phyloP scores from a whole-genome alignment of 2,113 vertebrate species.

The Microcebus ravelobensis region DNA sequence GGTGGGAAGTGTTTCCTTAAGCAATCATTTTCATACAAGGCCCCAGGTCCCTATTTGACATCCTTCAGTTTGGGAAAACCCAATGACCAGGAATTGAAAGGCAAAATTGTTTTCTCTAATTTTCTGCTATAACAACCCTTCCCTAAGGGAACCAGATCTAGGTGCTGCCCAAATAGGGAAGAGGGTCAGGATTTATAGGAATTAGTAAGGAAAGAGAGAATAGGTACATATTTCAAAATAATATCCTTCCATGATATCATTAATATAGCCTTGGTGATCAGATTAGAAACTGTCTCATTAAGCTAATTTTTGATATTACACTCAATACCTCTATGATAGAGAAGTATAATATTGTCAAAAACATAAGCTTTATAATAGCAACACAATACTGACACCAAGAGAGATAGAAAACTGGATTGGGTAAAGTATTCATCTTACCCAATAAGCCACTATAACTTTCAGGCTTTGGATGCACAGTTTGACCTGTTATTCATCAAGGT shows the following conservation, averaged over 20 bases:
- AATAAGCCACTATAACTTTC: neutral
- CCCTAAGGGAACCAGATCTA: neutral
- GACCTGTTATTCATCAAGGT: neutral
- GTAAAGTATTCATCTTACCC: neutral
- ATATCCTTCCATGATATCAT: neutral
- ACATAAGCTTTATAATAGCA: neutral
- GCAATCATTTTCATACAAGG: neutral
- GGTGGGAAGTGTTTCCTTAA: fast-evolving
- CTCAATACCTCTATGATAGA: neutral
- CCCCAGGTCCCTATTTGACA: neutral
- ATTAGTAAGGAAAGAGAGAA: neutral
- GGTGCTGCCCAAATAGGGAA: neutral
- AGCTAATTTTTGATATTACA: neutral
- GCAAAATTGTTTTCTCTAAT: neutral
- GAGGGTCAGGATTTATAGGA: neutral
- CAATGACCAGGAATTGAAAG: neutral
- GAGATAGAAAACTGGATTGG: neutral
- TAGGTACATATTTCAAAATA: neutral
- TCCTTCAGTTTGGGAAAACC: neutral
- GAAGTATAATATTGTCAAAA: neutral
- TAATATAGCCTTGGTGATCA: neutral
- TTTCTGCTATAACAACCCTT: neutral
- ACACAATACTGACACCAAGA: neutral
- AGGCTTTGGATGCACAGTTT: neutral
- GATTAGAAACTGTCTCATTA: neutral